Evolutionary conservation across 2,113 vertebrate species (phyloP).

Genomic region (Chionomys nivalis): DNA sequence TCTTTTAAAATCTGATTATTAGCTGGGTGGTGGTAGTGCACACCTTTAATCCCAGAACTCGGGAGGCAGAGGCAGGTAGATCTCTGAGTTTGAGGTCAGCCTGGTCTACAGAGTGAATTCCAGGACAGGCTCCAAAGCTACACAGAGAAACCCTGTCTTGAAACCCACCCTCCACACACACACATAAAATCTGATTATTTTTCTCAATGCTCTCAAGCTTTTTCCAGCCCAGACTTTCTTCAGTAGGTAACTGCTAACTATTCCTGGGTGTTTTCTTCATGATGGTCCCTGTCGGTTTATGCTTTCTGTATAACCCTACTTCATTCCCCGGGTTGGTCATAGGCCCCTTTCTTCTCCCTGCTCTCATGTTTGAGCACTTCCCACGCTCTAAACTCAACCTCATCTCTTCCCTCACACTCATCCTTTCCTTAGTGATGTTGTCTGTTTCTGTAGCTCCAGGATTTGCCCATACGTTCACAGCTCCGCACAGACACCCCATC

Average conservation of each 20-base stretch:
- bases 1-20: background rate
- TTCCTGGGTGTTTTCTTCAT: background rate
- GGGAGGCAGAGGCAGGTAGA: too few species aligned
- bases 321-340: background rate
- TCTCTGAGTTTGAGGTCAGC: too few species aligned
- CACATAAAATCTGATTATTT: background rate
- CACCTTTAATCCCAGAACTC: too few species aligned
- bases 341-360: background rate
- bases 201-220: background rate
- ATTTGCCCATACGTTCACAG: background rate
- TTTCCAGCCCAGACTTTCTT: background rate
- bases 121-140: too few species aligned
- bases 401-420: background rate
- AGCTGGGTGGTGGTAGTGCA: too few species aligned
- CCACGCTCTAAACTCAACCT: background rate
- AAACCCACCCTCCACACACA: too few species aligned
- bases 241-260: background rate
- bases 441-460: background rate
- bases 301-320: background rate
- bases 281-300: background rate
- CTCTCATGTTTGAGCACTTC: too few species aligned
- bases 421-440: background rate
- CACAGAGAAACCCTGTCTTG: too few species aligned
- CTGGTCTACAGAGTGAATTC: too few species aligned
- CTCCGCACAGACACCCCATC: background rate